Conservation (phyloP, 1,140 invertebrate species). For the Trissolcus basalis region DNA sequence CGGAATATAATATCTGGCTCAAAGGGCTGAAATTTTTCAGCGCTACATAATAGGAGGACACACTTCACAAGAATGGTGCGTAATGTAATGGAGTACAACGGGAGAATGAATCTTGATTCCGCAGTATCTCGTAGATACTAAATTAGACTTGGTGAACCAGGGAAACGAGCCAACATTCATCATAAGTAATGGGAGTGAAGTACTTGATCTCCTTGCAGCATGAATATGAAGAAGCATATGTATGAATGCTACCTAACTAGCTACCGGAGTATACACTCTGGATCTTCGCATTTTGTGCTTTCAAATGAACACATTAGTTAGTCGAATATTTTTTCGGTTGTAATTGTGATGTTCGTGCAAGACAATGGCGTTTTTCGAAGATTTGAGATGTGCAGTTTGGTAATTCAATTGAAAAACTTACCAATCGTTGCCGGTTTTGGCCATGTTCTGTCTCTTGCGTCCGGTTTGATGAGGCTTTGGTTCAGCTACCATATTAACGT, state of each 20-base stretch:
- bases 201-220: conserved; percentile 1
- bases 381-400: no score
- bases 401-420: conserved; percentile 74
- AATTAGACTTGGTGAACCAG: conserved; percentile 7
- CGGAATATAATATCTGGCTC: no score
- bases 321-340: no score
- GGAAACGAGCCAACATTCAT: conserved; percentile 5
- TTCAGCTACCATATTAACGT: conserved; percentile 89
- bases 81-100: conserved; percentile 1
- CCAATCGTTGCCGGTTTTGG: conserved; percentile 89
- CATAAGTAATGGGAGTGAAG: conserved; percentile 5
- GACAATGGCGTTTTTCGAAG: no score
- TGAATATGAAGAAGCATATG: conserved; percentile 2
- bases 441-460: conserved; percentile 85
- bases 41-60: not conserved
- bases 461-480: conserved; percentile 89
- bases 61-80: not conserved
- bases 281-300: not conserved
- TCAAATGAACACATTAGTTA: no score
- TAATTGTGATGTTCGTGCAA: not conserved
- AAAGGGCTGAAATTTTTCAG: no score
- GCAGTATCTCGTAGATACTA: conserved; percentile 3
- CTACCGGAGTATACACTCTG: not conserved
- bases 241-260: conserved; percentile 1
- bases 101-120: not conserved